These are phyloP conservation scores for Acrossocheilus fasciatus DNA, from an alignment of 2,797 vertebrate genomes.

Conservation along the genomic window DNA sequence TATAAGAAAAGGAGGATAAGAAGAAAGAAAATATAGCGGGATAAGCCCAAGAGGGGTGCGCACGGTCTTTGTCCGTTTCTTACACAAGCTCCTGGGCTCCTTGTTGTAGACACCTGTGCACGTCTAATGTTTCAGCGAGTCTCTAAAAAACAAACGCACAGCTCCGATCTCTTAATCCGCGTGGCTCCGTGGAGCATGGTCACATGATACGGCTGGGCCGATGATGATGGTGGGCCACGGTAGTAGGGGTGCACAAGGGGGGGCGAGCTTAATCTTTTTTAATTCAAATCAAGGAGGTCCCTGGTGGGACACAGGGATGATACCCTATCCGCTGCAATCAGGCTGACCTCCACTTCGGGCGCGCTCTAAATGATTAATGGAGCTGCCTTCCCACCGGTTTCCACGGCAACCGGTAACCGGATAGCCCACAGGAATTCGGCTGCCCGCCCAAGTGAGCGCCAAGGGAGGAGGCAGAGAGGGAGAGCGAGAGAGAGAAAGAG, in stretches of 20 bases:
- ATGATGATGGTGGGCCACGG: constrained; percentile 90
- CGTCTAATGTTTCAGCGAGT: constrained; percentile 93
- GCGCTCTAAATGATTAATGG: constrained; percentile 99
- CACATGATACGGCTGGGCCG: constrained; percentile 90
- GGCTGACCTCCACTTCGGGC: constrained; percentile 98
- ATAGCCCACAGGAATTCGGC: constrained; percentile 96
- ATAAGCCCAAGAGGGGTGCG: constrained; percentile 63
- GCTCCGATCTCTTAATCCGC: constrained; percentile 99
- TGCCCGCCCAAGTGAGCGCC: constrained; percentile 80
- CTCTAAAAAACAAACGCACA: constrained; percentile 97
- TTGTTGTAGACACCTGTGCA: constrained; percentile 95
- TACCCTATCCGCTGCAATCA: constrained; percentile 99
- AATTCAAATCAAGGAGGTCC: constrained; percentile 96
- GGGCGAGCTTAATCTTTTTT: constrained; percentile 88
- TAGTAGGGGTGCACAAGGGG: constrained; percentile 67
- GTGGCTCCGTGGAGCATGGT: constrained; percentile 95
- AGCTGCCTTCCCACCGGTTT: constrained; percentile 98
- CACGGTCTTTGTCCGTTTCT: constrained; percentile 78
- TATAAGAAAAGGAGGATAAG: constrained; percentile 49
- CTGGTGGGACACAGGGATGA: constrained; percentile 90
- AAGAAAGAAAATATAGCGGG: constrained; percentile 37
- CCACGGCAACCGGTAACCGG: constrained; percentile 97
- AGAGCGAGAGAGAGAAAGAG: constrained; percentile 37
- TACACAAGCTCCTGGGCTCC: constrained; percentile 58
- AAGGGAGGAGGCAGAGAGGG: constrained; percentile 55